A percentile compares a stretch with the other conserved stretches of the same genome.
These are phyloP conservation scores for Chiloscyllium punctatum DNA, from an alignment of 2,797 vertebrate species.

Conservation along the genomic window DNA sequence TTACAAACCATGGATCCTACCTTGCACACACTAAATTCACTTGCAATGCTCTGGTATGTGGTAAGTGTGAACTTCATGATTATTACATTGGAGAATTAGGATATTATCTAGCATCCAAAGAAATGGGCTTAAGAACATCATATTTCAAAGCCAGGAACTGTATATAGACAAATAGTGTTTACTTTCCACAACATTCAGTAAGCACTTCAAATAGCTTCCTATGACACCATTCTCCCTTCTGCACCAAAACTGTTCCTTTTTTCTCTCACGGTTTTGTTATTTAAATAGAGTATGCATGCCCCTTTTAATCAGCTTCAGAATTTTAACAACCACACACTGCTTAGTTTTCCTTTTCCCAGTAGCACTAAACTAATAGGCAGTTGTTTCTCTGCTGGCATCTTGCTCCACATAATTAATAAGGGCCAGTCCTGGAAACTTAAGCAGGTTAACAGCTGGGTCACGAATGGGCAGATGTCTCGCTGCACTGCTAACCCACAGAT, in stretches of 20 bases:
- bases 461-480: neutral
- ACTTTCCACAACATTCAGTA: neutral
- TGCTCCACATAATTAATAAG: conserved; percentile 2
- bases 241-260: neutral
- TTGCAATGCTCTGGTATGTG: neutral
- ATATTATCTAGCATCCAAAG: neutral
- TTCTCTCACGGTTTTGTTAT: neutral
- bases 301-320: neutral
- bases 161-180: neutral
- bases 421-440: neutral
- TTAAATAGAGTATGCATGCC: neutral
- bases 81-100: neutral
- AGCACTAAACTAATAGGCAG: neutral
- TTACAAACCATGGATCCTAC: neutral
- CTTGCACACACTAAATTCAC: neutral
- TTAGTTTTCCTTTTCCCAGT: neutral
- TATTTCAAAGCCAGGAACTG: neutral
- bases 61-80: neutral
- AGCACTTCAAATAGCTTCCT: neutral
- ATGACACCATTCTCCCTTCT: neutral
- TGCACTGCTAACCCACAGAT: neutral
- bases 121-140: neutral
- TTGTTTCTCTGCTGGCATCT: neutral
- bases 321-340: neutral
- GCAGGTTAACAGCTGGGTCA: neutral